Evolutionary conservation across 2,797 vertebrate genomes (phyloP).

Genomic region (Danio choprae): DNA sequence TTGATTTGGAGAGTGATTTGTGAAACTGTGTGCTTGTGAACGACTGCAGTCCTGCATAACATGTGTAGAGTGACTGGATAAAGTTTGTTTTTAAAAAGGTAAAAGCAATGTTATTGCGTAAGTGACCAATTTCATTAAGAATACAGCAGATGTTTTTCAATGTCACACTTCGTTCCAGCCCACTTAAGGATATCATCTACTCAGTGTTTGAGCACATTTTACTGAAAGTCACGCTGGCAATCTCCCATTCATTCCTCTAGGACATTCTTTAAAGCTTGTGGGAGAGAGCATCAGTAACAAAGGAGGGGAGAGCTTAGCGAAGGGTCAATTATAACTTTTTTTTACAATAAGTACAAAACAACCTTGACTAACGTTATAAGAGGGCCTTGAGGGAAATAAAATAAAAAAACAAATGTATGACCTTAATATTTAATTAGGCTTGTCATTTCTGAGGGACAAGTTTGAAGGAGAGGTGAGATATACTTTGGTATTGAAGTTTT

Average conservation of each 20-base stretch:
- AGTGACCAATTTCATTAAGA: neutral
- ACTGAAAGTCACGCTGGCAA: neutral
- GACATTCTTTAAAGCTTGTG: neutral
- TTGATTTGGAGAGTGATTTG: neutral
- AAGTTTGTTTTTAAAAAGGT: neutral
- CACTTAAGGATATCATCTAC: slow-evolving; percentile 13
- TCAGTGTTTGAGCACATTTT: neutral
- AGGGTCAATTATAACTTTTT: neutral
- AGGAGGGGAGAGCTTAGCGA: neutral
- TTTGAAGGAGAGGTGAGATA: slow-evolving; percentile 1
- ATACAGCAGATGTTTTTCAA: slow-evolving; percentile 3
- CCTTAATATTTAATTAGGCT: slow-evolving; percentile 26
- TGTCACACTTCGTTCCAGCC: slow-evolving; percentile 8
- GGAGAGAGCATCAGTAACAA: neutral
- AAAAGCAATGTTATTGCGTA: neutral
- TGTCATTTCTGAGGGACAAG: neutral
- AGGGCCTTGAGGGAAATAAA: neutral
- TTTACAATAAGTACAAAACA: neutral
- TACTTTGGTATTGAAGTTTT: slow-evolving; percentile 22
- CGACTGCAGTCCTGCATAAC: neutral
- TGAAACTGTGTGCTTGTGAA: neutral
- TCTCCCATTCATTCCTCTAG: neutral
- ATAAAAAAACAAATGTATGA: neutral
- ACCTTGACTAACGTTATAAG: slow-evolving; percentile 18
- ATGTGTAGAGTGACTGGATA: neutral